These are phyloP conservation scores for Pachycephala philippinensis DNA, from an alignment of 2,113 vertebrate species.

Conservation along the genomic window DNA sequence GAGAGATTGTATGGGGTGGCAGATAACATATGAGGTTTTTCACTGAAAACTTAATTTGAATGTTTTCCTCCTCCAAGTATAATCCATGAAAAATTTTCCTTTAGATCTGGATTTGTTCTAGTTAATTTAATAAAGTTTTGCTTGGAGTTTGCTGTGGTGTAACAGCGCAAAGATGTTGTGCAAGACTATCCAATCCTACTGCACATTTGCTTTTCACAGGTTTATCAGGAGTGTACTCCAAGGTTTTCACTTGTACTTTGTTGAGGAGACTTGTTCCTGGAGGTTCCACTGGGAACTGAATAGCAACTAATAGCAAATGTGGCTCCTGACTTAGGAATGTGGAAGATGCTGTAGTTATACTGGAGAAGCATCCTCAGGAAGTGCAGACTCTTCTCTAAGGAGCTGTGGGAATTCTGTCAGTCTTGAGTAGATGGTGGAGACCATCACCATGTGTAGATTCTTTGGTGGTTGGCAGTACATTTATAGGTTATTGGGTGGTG, in stretches of 20 bases:
- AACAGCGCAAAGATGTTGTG: background rate
- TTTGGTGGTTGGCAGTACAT: background rate
- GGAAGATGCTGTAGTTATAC: background rate
- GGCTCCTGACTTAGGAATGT: background rate
- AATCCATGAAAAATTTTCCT: background rate
- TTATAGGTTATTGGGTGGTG: background rate
- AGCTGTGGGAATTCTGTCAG: background rate
- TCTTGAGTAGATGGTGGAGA: background rate
- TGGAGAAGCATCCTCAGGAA: background rate
- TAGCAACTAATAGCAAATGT: background rate
- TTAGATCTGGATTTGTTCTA: background rate
- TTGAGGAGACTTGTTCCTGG: background rate
- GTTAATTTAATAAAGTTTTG: background rate
- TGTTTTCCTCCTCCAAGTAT: background rate
- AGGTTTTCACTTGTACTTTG: background rate
- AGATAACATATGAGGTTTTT: background rate
- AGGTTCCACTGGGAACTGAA: background rate
- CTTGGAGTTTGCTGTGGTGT: background rate
- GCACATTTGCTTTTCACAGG: background rate
- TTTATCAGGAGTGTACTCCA: background rate
- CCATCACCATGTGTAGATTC: rapidly evolving
- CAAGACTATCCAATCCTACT: background rate
- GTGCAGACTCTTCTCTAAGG: background rate
- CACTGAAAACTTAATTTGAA: background rate
- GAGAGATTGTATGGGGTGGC: background rate